Conservation (phyloP, 2,797 vertebrate genomes). For the Periophthalmus magnuspinnatus region DNA sequence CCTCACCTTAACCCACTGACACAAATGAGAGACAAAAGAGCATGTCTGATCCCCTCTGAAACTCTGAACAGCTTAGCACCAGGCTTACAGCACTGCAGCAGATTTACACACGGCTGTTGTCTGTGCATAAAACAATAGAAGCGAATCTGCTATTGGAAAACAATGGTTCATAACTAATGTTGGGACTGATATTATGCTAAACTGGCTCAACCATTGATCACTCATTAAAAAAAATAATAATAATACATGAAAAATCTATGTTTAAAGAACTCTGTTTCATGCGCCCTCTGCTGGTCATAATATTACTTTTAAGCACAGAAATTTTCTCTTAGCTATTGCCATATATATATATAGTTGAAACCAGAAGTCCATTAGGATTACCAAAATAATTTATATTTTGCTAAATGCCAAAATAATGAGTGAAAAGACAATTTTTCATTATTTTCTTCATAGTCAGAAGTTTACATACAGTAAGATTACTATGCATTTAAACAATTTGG, state of each 20-base stretch:
- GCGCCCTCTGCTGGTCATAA: too few species aligned
- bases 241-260: not conserved
- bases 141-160: not conserved
- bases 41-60: constrained; percentile 46
- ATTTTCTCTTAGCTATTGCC: not conserved
- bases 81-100: constrained; percentile 40
- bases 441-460: too few species aligned
- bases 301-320: not conserved
- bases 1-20: constrained; percentile 73
- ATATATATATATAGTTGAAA: not conserved
- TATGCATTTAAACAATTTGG: too few species aligned
- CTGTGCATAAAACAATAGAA: not conserved
- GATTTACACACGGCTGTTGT: constrained; percentile 5
- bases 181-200: not conserved
- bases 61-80: constrained; percentile 37
- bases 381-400: too few species aligned
- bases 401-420: too few species aligned
- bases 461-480: too few species aligned
- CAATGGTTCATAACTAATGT: not conserved
- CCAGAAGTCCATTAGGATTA: too few species aligned
- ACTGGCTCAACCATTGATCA: not conserved
- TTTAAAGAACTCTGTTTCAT: too few species aligned
- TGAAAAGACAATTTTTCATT: too few species aligned
- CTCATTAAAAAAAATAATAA: not conserved
- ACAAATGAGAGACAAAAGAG: constrained; percentile 68